Base-by-base conservation (phyloP, 2,888 invertebrate species). In the Lingula anatina region DNA sequence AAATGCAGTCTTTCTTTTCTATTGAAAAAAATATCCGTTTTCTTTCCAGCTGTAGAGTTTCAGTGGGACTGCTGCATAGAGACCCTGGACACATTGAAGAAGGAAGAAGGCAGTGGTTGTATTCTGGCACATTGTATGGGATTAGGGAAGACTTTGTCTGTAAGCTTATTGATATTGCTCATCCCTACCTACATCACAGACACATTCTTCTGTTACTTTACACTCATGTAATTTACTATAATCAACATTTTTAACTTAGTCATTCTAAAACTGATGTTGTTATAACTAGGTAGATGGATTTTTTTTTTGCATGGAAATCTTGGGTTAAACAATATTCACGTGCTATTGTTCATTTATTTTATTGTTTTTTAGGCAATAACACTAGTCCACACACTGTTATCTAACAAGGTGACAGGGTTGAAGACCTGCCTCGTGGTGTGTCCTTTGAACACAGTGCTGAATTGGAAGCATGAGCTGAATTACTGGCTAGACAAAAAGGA, bases 121-220 rank as follows among this genome's bases (percentile, higher is more conserved):
- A 93, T 95, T 60, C 80, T 96, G 43, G 94, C 94, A 0, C 95
- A 96, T 79, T 94, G 94, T 68, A 95, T 95, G 94, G 94, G 94
- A 56, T 82, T 95, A 15, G 91, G 91, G 3, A 92, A 92, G 78
- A 89, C 90, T 0, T 80, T 92, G 51, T 91, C 91, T 81, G 86
- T 86, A 68, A 64, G 60, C 61, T n/a, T 46, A 20, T 9, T 31
- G 31, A 31, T n/a, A n/a, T n/a, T n/a, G n/a, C n/a, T n/a, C n/a
- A n/a, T n/a, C n/a, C n/a, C n/a, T n/a, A n/a, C n/a, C n/a, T n/a
- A n/a, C n/a, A n/a, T n/a, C n/a, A n/a, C n/a, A n/a, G n/a, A n/a
- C n/a, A n/a, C n/a, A n/a, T n/a, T n/a, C n/a, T n/a, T n/a, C n/a
- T n/a, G n/a, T n/a, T n/a, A n/a, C n/a, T n/a, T n/a, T n/a, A n/a